These are phyloP conservation scores for Calliphora vicina DNA, from an alignment of 1,140 invertebrate genomes.

Conservation along the genomic window DNA sequence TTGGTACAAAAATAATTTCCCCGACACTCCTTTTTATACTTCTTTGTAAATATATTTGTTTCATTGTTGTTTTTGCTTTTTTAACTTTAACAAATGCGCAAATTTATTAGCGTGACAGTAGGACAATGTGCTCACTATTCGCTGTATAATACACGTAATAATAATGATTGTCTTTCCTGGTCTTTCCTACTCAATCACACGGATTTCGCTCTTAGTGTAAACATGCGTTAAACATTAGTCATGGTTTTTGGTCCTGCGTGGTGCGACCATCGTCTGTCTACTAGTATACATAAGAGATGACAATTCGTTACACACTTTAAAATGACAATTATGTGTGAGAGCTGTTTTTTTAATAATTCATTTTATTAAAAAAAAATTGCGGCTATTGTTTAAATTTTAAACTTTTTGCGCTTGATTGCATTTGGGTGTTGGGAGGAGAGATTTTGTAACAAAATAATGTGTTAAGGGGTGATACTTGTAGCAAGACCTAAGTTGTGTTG, in stretches of 20 bases:
- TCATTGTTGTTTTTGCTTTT: neutral
- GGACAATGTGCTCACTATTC: neutral
- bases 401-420: constrained; percentile 8
- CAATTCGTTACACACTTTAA: constrained; percentile 5
- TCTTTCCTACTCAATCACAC: neutral
- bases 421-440: neutral
- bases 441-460: too few relatives aligned
- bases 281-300: neutral
- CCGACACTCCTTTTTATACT: neutral
- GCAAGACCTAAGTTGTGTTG: neutral
- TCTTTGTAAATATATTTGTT: neutral
- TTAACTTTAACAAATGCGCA: neutral
- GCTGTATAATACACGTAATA: neutral
- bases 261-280: neutral
- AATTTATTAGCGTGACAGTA: neutral
- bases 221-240: constrained; percentile 9
- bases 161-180: neutral
- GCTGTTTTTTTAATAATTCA: neutral
- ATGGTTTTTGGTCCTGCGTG: neutral
- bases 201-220: neutral
- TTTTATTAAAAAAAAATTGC: neutral
- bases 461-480: neutral
- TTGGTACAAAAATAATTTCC: neutral
- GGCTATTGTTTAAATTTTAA: constrained; percentile 9
- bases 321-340: neutral